These are phyloP conservation scores for Semicossyphus pulcher DNA, from an alignment of 2,113 vertebrate genomes.

Conservation along the genomic window DNA sequence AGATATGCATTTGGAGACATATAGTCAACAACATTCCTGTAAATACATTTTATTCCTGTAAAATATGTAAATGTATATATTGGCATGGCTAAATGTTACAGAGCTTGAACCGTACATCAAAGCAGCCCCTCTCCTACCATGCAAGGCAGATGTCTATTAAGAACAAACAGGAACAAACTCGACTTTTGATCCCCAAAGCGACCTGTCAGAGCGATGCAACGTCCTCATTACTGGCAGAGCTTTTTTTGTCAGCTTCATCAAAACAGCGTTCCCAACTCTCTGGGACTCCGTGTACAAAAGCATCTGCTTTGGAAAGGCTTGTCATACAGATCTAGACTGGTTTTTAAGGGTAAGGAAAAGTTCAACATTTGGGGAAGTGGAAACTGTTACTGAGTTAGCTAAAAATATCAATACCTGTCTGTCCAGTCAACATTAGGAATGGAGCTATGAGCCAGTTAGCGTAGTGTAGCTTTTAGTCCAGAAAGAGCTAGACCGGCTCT, in stretches of 20 bases:
- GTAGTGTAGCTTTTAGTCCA: too few relatives aligned
- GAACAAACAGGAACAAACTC: neutral
- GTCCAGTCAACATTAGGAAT: too few relatives aligned
- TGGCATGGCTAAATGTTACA: neutral
- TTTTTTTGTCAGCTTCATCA: conserved; percentile 1
- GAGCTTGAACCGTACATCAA: conserved; percentile 29
- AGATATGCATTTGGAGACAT: too few relatives aligned
- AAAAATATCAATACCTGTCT: too few relatives aligned
- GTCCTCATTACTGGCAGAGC: conserved; percentile 36
- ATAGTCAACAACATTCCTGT: too few relatives aligned
- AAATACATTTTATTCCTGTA: neutral
- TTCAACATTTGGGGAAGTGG: neutral
- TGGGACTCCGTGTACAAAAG: too few relatives aligned
- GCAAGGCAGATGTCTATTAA: conserved; percentile 17
- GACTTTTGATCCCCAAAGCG: conserved; percentile 8
- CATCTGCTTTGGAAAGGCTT: neutral
- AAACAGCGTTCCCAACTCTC: neutral
- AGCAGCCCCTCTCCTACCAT: neutral
- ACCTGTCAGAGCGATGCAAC: neutral
- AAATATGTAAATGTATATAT: conserved; percentile 11
- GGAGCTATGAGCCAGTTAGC: too few relatives aligned
- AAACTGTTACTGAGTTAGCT: too few relatives aligned
- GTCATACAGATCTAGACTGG: neutral
- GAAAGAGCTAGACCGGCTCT: too few relatives aligned
- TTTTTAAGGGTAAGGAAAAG: neutral